Evolutionary conservation across 2,113 vertebrate genomes (phyloP).

Genomic region (Dasyprocta punctata): DNA sequence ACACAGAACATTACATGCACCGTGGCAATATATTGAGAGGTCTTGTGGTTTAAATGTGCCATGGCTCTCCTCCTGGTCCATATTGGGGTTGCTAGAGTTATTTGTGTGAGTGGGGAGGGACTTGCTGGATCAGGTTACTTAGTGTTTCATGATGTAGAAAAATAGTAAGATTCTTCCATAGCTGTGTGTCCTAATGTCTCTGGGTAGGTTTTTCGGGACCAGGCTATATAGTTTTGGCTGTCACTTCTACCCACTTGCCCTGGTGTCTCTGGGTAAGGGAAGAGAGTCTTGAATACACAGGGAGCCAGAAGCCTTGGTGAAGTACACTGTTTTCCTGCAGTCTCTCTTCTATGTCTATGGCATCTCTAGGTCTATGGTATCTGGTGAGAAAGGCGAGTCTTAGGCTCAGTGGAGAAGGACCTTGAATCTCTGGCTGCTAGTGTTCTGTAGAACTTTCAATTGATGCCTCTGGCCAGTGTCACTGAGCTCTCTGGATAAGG

Average conservation of each 20-base stretch:
- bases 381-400: background rate
- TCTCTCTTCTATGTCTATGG: background rate
- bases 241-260: background rate
- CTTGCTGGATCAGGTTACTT: background rate
- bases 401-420: background rate
- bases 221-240: background rate
- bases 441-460: background rate
- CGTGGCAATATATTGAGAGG: background rate
- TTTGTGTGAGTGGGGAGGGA: background rate
- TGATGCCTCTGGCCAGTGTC: rapidly evolving
- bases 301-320: background rate
- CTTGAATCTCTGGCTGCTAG: background rate
- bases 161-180: background rate
- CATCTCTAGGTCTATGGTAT: background rate
- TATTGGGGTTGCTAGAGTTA: background rate
- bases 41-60: background rate
- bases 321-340: background rate
- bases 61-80: background rate
- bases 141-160: background rate
- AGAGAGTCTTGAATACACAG: background rate
- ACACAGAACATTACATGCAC: no score
- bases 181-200: background rate
- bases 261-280: background rate
- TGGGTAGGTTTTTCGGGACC: background rate
- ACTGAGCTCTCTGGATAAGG: background rate